Evolutionary conservation across 1,140 invertebrate species (phyloP), one percentile per base, ranked within the genome.

Genomic region (Diplogasteroides magnus): DNA sequence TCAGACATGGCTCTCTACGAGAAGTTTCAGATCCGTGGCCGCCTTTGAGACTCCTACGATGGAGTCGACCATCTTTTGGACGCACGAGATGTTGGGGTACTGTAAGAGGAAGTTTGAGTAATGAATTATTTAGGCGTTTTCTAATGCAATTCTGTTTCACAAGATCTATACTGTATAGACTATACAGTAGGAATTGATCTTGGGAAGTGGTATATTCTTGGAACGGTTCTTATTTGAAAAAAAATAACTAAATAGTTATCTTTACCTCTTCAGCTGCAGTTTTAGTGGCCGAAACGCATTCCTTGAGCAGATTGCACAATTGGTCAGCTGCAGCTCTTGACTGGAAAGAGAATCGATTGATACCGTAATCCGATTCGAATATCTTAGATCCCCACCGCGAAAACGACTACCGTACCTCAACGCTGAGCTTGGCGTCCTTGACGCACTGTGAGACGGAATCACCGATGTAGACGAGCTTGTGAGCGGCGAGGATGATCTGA

Each of bases 11-110:
- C 6, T 11, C 19, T 48, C 31, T 26, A 90, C 87, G 73, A 88
- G 87, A 68, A 87, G 81, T 80, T 90, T 91, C 26, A 92, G 86
- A 79, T 90, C 88, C 71, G 88, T 87, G 0, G 90, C 90, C 66
- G 90, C 85, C 80, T 90, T 88, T 0, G 90, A 91, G 26, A 92
- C 89, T 79, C 90, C 89, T 14, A 90, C 88, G 25, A 94, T 89
- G 14, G 91, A 88, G 82, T 94, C 91, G 0, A 94, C 91, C 92
- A 96, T 96, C 73, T 92, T 91, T 75, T 93, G 91, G 0, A 94
- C 91, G 0, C 91, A 91, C 25, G 87, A 88, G 0, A 93, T 91
- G 77, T 90, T 91, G 0, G 92, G 93, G 81, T 93, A 94, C 83
- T 93, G 90, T 56, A 91, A 87, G 55, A 56, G 15, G 55, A 56